Percentiles rank a stretch among this genome's conserved stretches.
Evolutionary conservation across 2,797 vertebrate species (phyloP).

Genomic region (Melanotaenia trifasciata): DNA sequence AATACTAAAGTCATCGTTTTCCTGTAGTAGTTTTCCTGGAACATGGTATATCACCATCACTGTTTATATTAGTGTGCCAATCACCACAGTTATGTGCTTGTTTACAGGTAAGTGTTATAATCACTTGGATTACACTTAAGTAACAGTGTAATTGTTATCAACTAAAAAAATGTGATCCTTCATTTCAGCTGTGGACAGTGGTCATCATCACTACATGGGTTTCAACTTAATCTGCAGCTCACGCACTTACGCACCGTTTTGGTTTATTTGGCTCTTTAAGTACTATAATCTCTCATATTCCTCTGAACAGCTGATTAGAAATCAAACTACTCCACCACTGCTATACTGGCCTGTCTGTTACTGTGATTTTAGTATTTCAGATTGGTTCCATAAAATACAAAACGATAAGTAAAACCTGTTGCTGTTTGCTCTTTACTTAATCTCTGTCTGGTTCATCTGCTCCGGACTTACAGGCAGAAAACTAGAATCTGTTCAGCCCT

Average conservation of each 20-base stretch:
- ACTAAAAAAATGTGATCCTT: not conserved
- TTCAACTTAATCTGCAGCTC: not conserved
- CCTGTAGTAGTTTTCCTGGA: too few species aligned
- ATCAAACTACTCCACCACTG: not conserved
- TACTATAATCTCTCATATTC: not conserved
- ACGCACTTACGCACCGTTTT: not conserved
- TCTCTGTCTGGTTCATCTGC: not conserved
- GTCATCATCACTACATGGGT: not conserved
- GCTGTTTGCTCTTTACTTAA: not conserved
- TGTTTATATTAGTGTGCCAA: not conserved
- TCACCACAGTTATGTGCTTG: not conserved
- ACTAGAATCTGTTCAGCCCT: not conserved
- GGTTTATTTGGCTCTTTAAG: not conserved
- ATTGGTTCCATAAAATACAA: not conserved
- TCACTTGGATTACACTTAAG: not conserved
- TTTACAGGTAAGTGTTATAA: not conserved
- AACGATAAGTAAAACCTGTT: not conserved
- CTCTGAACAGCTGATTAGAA: not conserved
- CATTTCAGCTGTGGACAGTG: not conserved
- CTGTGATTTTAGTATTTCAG: not conserved
- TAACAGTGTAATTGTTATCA: not conserved
- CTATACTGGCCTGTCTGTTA: not conserved
- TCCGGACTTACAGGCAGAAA: not conserved
- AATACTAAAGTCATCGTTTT: not conserved
- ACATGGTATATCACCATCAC: too few species aligned